Percentiles rank a stretch among this genome's conserved stretches.
Conservation (phyloP, 2,113 vertebrate species). For the Paramormyrops kingsleyae region DNA sequence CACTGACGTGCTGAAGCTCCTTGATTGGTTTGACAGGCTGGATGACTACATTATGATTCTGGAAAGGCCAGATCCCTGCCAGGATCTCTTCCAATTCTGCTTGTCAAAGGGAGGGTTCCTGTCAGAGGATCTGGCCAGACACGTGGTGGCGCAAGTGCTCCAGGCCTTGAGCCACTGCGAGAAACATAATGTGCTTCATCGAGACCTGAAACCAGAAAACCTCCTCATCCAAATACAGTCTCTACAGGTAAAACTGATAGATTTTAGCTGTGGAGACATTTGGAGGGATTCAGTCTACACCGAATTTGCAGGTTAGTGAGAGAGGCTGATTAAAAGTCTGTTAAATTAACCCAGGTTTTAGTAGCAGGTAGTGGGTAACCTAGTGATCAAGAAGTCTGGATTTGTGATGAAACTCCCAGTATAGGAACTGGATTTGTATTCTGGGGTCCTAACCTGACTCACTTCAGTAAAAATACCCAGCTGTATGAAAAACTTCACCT, state of each 20-base stretch:
- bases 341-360: background rate
- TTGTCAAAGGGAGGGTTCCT: constrained; percentile 23
- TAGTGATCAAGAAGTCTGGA: background rate
- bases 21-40: constrained; percentile 48
- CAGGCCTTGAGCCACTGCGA: constrained; percentile 42
- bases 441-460: background rate
- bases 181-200: constrained; percentile 37
- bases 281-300: background rate
- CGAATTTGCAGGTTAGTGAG: background rate
- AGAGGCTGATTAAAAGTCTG: background rate
- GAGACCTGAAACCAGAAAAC: constrained; percentile 56
- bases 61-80: constrained; percentile 42
- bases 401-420: background rate
- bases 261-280: constrained; percentile 43
- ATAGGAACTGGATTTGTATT: background rate
- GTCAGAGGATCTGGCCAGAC: constrained; percentile 32
- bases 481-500: background rate
- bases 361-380: background rate
- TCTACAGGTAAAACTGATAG: constrained; percentile 44
- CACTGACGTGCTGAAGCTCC: constrained; percentile 38
- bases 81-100: constrained; percentile 44
- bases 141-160: constrained; percentile 41
- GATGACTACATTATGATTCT: constrained; percentile 26
- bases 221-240: constrained; percentile 55
- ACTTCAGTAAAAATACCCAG: background rate